Percentiles rank a stretch among this genome's conserved stretches.
These are phyloP conservation scores for Phocides pigmalion DNA, from an alignment of 1,140 invertebrate species.

Conservation along the genomic window DNA sequence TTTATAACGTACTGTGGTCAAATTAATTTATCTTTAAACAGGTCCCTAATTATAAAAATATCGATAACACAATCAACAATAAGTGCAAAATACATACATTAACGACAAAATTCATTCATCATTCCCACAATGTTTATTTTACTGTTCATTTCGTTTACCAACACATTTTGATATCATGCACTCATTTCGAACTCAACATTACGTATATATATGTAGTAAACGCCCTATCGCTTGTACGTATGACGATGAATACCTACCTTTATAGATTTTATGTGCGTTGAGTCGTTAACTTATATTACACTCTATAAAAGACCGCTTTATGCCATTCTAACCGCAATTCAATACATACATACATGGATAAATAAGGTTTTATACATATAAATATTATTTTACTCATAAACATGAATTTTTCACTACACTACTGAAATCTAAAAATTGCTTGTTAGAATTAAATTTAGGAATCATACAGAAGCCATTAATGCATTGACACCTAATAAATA, in stretches of 20 bases:
- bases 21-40: slow-evolving; percentile 33
- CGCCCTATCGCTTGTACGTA: slow-evolving; percentile 2
- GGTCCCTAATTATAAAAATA: slow-evolving; percentile 17
- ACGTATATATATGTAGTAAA: background rate
- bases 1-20: too few relatives aligned
- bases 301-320: slow-evolving; percentile 60
- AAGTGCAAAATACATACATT: slow-evolving; percentile 9
- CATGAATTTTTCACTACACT: too few relatives aligned
- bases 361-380: background rate
- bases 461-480: too few relatives aligned
- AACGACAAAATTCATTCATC: slow-evolving; percentile 18
- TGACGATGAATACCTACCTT: slow-evolving; percentile 39
- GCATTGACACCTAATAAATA: too few relatives aligned
- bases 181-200: background rate
- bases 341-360: slow-evolving; percentile 30
- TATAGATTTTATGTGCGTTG: slow-evolving; percentile 53
- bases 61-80: slow-evolving; percentile 1
- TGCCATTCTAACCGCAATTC: slow-evolving; percentile 48
- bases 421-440: too few relatives aligned
- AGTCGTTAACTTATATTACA: slow-evolving; percentile 62
- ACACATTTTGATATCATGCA: background rate
- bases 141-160: slow-evolving; percentile 6
- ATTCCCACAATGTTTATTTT: slow-evolving; percentile 9
- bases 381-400: background rate
- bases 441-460: too few relatives aligned